Conservation (phyloP, 2,113 vertebrate genomes). For the Calyptommatus sinebrachiatus region DNA sequence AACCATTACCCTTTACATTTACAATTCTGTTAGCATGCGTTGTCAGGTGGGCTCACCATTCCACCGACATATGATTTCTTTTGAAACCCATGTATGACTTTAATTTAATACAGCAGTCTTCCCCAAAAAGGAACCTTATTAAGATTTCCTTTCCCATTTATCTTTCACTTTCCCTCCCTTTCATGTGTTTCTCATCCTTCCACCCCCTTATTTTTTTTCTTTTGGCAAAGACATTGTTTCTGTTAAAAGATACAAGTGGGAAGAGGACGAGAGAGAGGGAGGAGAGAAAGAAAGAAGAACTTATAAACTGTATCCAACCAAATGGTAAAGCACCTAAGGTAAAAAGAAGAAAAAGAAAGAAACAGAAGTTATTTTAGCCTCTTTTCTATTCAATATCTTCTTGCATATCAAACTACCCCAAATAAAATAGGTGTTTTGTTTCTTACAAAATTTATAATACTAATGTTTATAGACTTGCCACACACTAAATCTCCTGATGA, state of each 20-base stretch:
- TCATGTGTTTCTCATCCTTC: conserved; percentile 57
- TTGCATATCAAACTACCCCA: conserved; percentile 55
- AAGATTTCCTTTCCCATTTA: conserved; percentile 75
- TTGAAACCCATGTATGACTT: conserved; percentile 86
- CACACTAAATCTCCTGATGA: too few species aligned
- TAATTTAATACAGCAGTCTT: conserved; percentile 95
- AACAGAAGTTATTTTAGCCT: conserved; percentile 64
- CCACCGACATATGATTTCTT: conserved; percentile 81
- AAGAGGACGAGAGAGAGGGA: not conserved
- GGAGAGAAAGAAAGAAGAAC: not conserved
- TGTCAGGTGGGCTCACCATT: conserved; percentile 83
- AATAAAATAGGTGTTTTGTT: conserved; percentile 1
- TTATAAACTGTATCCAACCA: conserved; percentile 35
- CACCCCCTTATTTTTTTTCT: conserved; percentile 21
- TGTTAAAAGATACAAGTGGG: conserved; percentile 35
- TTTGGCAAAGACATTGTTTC: conserved; percentile 32
- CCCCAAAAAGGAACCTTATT: conserved; percentile 78
- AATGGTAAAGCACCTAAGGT: conserved; percentile 51
- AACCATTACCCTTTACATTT: conserved; percentile 95
- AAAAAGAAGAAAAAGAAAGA: conserved; percentile 28
- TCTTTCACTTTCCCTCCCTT: conserved; percentile 53
- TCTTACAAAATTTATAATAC: not conserved
- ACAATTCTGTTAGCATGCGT: conserved; percentile 90
- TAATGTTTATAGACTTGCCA: not conserved
- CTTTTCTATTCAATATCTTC: conserved; percentile 53